phyloP scores from a whole-genome alignment of 2,113 vertebrate genomes.

The Trogon surrucura region DNA sequence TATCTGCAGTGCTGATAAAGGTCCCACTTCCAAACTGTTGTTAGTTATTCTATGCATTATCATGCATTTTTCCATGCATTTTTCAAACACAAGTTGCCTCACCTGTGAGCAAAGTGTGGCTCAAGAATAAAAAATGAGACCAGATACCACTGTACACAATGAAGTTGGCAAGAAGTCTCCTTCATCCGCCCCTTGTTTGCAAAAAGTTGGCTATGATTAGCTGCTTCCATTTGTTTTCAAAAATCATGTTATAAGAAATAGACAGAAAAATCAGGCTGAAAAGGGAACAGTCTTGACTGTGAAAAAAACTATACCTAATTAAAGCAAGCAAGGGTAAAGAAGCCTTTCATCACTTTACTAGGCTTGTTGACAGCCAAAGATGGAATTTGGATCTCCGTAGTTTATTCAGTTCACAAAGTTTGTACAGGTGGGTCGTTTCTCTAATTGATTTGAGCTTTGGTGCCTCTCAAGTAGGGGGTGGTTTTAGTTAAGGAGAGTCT shows the following conservation, averaged over 20 bases:
- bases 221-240: not conserved
- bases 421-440: not conserved
- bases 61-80: not conserved
- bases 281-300: not conserved
- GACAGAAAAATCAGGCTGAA: not conserved
- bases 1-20: constrained; percentile 14
- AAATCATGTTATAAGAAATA: not conserved
- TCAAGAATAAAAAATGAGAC: not conserved
- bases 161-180: not conserved
- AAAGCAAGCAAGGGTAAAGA: not conserved
- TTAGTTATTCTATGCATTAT: no score
- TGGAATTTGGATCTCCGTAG: not conserved
- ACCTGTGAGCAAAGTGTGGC: rapidly evolving
- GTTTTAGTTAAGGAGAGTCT: not conserved
- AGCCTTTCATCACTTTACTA: not conserved
- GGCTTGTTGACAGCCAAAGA: not conserved
- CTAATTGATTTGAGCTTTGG: not conserved
- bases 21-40: not conserved
- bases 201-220: not conserved
- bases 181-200: not conserved
- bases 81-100: not conserved
- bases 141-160: not conserved
- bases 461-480: not conserved
- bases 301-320: not conserved
- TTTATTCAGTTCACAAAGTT: not conserved